A percentile compares a stretch with the other conserved stretches of the same genome.
Evolutionary conservation across 2,888 invertebrate species (phyloP).

Genomic region (Endomychus coccineus): DNA sequence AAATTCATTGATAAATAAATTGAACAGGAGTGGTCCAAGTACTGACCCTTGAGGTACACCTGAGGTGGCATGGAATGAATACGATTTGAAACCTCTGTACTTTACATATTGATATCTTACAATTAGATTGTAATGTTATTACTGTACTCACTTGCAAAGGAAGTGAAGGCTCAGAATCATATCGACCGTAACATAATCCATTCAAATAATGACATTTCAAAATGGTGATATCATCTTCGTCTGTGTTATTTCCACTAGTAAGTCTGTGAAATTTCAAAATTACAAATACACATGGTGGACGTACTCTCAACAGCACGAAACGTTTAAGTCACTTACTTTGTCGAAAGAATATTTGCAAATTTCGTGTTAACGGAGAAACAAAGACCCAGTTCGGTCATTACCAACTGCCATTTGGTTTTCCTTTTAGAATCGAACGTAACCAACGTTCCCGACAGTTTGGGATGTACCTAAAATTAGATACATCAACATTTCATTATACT

Average conservation of each 20-base stretch:
- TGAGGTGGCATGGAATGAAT: too few species aligned
- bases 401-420: slow-evolving; percentile 43
- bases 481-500: slow-evolving; percentile 7
- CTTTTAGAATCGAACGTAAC: slow-evolving; percentile 44
- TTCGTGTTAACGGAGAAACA: slow-evolving; percentile 59
- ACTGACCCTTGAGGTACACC: too few species aligned
- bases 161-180: slow-evolving; percentile 40
- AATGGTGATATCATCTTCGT: slow-evolving; percentile 14
- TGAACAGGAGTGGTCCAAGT: too few species aligned
- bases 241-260: slow-evolving; percentile 8
- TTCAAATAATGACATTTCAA: slow-evolving; percentile 43
- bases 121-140: too few species aligned
- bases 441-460: slow-evolving; percentile 42
- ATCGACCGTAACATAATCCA: slow-evolving; percentile 44
- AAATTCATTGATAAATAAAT: too few species aligned
- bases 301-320: not conserved
- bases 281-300: not conserved
- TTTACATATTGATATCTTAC: too few species aligned
- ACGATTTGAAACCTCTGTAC: too few species aligned
- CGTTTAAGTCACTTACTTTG: slow-evolving; percentile 45
- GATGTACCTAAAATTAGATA: slow-evolving; percentile 43
- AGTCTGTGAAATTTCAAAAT: slow-evolving; percentile 1
- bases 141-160: slow-evolving; percentile 38
- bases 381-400: slow-evolving; percentile 59
- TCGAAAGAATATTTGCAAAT: slow-evolving; percentile 45